Evolutionary conservation across 2,797 vertebrate species (phyloP).

Genomic region (Pipistrellus kuhlii): DNA sequence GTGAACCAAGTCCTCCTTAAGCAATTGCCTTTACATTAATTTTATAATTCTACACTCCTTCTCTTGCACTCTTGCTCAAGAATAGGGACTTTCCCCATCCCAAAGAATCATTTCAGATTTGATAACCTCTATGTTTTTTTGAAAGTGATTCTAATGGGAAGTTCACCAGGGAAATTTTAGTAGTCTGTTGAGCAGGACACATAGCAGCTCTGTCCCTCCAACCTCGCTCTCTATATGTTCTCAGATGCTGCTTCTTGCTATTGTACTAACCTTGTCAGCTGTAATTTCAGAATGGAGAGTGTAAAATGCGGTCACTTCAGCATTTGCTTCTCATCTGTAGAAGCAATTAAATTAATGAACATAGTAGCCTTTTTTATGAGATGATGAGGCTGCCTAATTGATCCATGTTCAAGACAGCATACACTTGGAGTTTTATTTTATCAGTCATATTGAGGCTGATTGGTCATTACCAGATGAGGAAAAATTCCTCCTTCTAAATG

Average conservation of each 20-base stretch:
- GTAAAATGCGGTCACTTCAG: neutral
- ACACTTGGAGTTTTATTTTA: conserved; percentile 5
- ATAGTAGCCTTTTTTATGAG: neutral
- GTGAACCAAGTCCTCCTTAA: conserved; percentile 48
- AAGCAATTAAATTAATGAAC: neutral
- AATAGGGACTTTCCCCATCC: neutral
- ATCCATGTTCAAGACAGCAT: neutral
- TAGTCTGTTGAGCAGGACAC: neutral
- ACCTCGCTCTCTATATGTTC: neutral
- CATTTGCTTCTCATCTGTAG: conserved; percentile 22
- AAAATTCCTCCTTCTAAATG: conserved; percentile 17
- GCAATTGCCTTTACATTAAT: conserved; percentile 9
- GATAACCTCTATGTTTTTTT: conserved; percentile 32
- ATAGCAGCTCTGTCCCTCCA: neutral
- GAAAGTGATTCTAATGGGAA: conserved; percentile 21
- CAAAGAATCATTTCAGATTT: conserved; percentile 25
- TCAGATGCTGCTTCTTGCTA: neutral
- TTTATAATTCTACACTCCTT: conserved; percentile 55
- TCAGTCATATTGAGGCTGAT: neutral
- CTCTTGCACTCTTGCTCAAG: conserved; percentile 36
- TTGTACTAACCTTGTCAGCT: neutral
- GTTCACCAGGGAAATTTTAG: neutral
- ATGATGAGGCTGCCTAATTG: neutral
- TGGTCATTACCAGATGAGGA: neutral
- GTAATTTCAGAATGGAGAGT: neutral